Percentiles rank a stretch among this genome's conserved stretches.
These are phyloP conservation scores for Strigamia maritima DNA, from an alignment of 2,888 invertebrate genomes.

Conservation along the genomic window DNA sequence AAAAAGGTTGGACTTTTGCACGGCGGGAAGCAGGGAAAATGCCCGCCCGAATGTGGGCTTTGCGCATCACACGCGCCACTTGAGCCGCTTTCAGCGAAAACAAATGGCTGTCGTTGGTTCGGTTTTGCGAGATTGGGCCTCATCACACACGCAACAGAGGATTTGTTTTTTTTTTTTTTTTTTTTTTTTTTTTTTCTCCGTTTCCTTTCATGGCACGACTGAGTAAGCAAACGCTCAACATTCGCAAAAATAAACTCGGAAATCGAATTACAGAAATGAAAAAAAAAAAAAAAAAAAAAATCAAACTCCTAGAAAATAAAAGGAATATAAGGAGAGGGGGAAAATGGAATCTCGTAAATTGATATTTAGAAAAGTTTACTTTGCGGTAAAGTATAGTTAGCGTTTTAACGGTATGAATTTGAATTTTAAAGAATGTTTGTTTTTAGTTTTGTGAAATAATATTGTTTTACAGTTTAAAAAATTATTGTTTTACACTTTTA, in stretches of 20 bases:
- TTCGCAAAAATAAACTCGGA: neutral
- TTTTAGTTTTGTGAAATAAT: no score
- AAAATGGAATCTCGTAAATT: no score
- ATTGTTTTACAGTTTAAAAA: no score
- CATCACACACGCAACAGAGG: neutral
- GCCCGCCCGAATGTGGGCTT: neutral
- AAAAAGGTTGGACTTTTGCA: neutral
- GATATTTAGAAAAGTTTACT: no score
- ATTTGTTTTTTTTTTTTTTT: neutral
- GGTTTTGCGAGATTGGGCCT: neutral
- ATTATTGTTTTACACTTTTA: no score
- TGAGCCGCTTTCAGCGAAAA: neutral
- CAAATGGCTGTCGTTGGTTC: neutral
- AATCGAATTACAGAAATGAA: neutral
- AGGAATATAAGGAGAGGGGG: neutral
- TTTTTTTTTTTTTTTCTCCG: no score
- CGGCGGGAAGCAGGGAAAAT: neutral
- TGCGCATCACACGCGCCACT: neutral
- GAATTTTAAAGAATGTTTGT: no score
- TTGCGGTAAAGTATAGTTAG: no score
- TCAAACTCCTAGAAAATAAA: neutral
- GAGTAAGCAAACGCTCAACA: neutral
- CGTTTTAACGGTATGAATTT: no score
- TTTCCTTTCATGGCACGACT: neutral
- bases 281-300: neutral